Percentiles rank a stretch among this genome's conserved stretches.
These are phyloP conservation scores for Urocyon cinereoargenteus DNA, from an alignment of 2,797 vertebrate species.

Conservation along the genomic window DNA sequence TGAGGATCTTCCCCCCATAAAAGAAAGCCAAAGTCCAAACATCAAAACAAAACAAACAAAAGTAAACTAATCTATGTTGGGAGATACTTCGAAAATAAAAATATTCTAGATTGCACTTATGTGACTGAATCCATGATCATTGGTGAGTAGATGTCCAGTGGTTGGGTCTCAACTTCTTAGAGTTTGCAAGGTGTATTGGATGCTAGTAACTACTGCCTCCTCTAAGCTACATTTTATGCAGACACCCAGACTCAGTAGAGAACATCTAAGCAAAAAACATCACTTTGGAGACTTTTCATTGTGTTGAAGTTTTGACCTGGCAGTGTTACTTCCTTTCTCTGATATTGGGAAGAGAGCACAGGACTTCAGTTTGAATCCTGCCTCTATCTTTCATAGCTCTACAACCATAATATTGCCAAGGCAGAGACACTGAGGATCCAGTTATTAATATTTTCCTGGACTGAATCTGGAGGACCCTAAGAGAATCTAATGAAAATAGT, in stretches of 20 bases:
- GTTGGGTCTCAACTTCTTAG: not conserved
- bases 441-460: not conserved
- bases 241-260: not conserved
- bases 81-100: not conserved
- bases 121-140: not conserved
- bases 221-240: not conserved
- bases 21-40: not conserved
- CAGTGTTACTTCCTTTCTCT: not conserved
- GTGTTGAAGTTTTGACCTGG: not conserved
- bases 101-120: not conserved
- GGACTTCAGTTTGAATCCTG: not conserved
- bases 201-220: not conserved
- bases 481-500: constrained; percentile 10
- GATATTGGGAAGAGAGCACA: not conserved
- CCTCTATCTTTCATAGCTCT: not conserved
- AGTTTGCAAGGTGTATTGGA: not conserved
- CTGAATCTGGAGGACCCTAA: not conserved
- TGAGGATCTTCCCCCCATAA: not conserved
- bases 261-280: not conserved
- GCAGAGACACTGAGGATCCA: not conserved
- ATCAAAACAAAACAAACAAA: not conserved
- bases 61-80: not conserved
- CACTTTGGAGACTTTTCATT: not conserved
- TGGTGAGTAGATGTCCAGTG: not conserved
- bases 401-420: not conserved